These are phyloP conservation scores for Drosophila pseudotakahashii DNA, from an alignment of 2,888 invertebrate species.

Conservation along the genomic window DNA sequence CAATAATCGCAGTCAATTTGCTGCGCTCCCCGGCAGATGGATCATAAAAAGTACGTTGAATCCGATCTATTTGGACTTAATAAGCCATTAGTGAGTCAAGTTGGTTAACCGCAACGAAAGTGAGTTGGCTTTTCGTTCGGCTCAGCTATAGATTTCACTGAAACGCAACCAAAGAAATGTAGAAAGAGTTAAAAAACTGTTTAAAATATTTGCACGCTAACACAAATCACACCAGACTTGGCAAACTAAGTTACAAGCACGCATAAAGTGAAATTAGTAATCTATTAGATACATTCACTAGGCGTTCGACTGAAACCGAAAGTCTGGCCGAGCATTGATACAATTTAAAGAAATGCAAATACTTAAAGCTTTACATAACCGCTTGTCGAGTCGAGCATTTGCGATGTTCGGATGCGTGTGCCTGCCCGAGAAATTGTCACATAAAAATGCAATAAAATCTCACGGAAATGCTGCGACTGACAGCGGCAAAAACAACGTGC, in stretches of 20 bases:
- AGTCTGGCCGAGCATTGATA: conserved; percentile 42
- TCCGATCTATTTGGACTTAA: conserved; percentile 74
- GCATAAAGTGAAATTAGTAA: conserved; percentile 71
- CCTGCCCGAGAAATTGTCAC: conserved; percentile 63
- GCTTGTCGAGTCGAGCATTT: conserved; percentile 2
- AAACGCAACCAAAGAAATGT: conserved; percentile 33
- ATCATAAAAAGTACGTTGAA: conserved; percentile 53
- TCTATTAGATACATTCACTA: conserved; percentile 54
- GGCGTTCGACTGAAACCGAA: conserved; percentile 62
- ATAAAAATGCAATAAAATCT: conserved; percentile 76
- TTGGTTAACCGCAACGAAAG: conserved; percentile 78
- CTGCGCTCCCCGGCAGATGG: conserved; percentile 69
- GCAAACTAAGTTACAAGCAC: conserved; percentile 62
- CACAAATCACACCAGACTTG: conserved; percentile 46
- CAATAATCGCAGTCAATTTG: conserved; percentile 59
- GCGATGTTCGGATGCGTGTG: conserved; percentile 22
- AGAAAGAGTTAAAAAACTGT: conserved; percentile 45
- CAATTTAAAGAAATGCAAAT: conserved; percentile 36
- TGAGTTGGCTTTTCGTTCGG: conserved; percentile 59
- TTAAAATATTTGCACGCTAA: conserved; percentile 74
- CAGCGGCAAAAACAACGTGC: conserved; percentile 13
- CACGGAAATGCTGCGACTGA: conserved; percentile 42
- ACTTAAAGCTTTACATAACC: conserved; percentile 40
- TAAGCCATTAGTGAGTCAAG: conserved; percentile 75
- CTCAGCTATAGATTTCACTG: conserved; percentile 63